Conservation (phyloP, 2,797 vertebrate species). For the Neosilurus hyrtlii region DNA sequence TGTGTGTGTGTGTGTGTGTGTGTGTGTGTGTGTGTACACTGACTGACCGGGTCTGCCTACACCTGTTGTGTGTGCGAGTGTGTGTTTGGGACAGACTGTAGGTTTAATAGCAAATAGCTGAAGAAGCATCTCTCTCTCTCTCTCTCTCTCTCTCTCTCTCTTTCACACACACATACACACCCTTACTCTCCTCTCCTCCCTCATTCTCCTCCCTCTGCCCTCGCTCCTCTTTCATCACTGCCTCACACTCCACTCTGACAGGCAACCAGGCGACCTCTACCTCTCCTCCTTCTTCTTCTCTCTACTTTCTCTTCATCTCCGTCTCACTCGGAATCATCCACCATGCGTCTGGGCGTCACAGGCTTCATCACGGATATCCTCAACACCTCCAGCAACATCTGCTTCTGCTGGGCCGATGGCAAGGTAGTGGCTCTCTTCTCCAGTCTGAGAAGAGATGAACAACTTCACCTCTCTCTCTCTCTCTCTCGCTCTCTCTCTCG, state of each 20-base stretch:
- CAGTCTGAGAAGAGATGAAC: slow-evolving; percentile 34
- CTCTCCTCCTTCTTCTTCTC: slow-evolving; percentile 35
- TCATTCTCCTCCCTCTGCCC: slow-evolving; percentile 38
- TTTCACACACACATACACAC: background rate
- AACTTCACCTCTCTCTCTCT: slow-evolving; percentile 42
- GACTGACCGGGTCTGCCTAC: slow-evolving; percentile 47
- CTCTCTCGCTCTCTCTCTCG: slow-evolving; percentile 27
- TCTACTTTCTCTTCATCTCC: slow-evolving; percentile 40
- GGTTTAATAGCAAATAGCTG: slow-evolving; percentile 59
- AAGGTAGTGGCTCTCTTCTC: slow-evolving; percentile 60
- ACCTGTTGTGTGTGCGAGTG: slow-evolving; percentile 62
- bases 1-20: background rate
- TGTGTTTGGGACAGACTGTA: slow-evolving; percentile 11
- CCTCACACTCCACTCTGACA: slow-evolving; percentile 49
- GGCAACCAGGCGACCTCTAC: slow-evolving; percentile 44
- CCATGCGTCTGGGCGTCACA: slow-evolving; percentile 74
- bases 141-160: slow-evolving; percentile 43
- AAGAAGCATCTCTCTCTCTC: slow-evolving; percentile 53
- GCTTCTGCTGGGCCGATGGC: slow-evolving; percentile 74
- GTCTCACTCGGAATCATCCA: slow-evolving; percentile 50
- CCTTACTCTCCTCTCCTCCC: slow-evolving; percentile 14
- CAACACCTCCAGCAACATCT: slow-evolving; percentile 72
- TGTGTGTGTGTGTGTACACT: slow-evolving; percentile 54
- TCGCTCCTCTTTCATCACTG: slow-evolving; percentile 36
- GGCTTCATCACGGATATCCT: slow-evolving; percentile 76